Evolutionary conservation across 2,113 vertebrate species (phyloP).

Genomic region (Hippocampus barbouri): DNA sequence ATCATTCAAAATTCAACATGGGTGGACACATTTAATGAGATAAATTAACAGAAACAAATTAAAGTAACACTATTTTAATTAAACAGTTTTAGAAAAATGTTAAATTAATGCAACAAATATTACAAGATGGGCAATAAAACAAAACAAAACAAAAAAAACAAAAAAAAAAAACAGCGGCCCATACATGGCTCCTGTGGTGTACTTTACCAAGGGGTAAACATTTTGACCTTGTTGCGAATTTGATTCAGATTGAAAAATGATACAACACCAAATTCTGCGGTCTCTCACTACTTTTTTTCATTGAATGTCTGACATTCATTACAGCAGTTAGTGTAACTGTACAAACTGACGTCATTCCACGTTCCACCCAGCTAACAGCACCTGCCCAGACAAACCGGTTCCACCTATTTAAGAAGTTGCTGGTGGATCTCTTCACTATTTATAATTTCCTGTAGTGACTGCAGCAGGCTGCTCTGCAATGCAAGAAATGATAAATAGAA

Average conservation of each 20-base stretch:
- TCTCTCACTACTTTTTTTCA: not conserved
- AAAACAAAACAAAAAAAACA: too few species aligned
- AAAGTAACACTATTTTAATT: too few species aligned
- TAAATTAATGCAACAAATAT: too few species aligned
- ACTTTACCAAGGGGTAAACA: too few species aligned
- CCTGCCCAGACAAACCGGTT: slow-evolving; percentile 42
- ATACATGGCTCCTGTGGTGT: too few species aligned
- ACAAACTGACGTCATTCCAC: slow-evolving; percentile 1
- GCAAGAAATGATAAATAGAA: not conserved
- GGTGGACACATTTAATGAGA: too few species aligned
- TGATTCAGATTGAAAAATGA: not conserved
- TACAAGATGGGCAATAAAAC: too few species aligned
- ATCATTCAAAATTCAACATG: too few species aligned
- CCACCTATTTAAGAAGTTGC: not conserved
- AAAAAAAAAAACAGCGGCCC: too few species aligned
- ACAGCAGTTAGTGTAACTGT: slow-evolving; percentile 4
- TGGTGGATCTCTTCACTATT: not conserved
- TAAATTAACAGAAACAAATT: too few species aligned
- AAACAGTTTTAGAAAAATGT: too few species aligned
- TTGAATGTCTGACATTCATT: not conserved
- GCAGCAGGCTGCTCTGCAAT: slow-evolving; percentile 4
- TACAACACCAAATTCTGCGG: not conserved
- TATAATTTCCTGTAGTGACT: not conserved
- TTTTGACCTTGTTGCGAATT: not conserved
- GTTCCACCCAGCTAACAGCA: slow-evolving; percentile 23